These are phyloP conservation scores for Doris montereyensis DNA, from an alignment of 2,888 invertebrate genomes.

Conservation along the genomic window DNA sequence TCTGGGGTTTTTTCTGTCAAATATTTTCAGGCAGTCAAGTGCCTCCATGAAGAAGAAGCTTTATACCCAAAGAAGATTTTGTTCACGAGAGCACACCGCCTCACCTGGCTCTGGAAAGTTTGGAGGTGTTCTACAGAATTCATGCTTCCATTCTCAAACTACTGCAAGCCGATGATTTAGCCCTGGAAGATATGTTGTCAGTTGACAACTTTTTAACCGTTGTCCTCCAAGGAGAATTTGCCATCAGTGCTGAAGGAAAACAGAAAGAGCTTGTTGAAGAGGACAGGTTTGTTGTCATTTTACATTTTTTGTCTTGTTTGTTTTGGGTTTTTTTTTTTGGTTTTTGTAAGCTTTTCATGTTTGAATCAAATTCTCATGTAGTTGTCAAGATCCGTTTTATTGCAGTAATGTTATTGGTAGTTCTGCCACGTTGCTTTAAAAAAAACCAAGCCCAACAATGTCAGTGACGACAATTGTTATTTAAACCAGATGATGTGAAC, in stretches of 20 bases:
- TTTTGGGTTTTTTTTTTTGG: too few relatives aligned
- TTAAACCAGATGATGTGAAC: too few relatives aligned
- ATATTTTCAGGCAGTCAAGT: slow-evolving; percentile 81
- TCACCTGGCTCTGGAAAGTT: slow-evolving; percentile 87
- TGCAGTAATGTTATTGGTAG: too few relatives aligned
- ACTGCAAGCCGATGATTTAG: not conserved
- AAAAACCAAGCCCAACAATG: too few relatives aligned
- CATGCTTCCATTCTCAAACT: slow-evolving; percentile 17
- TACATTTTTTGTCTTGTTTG: not conserved
- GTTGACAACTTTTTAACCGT: too few relatives aligned
- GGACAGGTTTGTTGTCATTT: not conserved
- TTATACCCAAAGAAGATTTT: slow-evolving; percentile 87
- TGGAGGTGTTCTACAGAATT: slow-evolving; percentile 77
- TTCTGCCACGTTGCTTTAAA: too few relatives aligned
- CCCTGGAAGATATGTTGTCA: not conserved
- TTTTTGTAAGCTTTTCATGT: too few relatives aligned
- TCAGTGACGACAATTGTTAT: too few relatives aligned
- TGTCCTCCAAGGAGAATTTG: too few relatives aligned
- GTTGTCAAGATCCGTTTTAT: too few relatives aligned
- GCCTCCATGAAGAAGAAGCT: slow-evolving; percentile 85
- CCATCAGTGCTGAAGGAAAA: slow-evolving; percentile 11
- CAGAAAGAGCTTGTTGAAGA: slow-evolving; percentile 18
- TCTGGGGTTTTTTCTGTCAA: too few relatives aligned
- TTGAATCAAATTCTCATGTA: too few relatives aligned
- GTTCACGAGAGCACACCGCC: slow-evolving; percentile 80